Evolutionary conservation across 2,888 invertebrate species (phyloP), one percentile per base, ranked within the genome.

Genomic region (Pediacus dermestoides): DNA sequence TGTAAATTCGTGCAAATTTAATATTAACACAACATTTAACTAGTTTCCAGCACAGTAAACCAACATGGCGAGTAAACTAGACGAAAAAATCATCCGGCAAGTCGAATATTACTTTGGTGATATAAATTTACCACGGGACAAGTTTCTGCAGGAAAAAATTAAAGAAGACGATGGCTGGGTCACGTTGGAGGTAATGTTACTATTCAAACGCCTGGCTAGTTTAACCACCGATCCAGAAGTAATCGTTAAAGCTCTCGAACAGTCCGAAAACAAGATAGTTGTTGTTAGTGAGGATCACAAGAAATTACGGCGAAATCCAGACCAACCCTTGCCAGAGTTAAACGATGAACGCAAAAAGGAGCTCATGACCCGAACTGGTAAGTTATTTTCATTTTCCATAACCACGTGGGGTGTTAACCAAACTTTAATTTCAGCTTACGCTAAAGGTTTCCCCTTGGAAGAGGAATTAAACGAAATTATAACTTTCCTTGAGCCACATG

Each of bases 151-250:
- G 54, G 88, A 88, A 44, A 85, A 93, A 70, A 79, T 88, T 1
- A 81, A 81, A 52, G 74, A 88, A 47, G 88, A 92, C 51, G 88
- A 93, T 35, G 96, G 90, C 2, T 92, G 97, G 97, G 80, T 99
- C 11, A 80, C 89, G 0, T 65, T 97, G 28, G 80, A 84, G 0
- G 80, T 87, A 0, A 77, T 99, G 69, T 71, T 88, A 30, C 91
- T 82, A 41, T 99, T 97, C 67, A 93, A 95, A 67, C 78, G 95
- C 12, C 75, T 97, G 12, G 77, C 85, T 0, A 71, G 77, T 16
- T 64, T 96, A 8, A 77, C 82, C 1, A 77, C 71, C 1, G 88
- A 94, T 53, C 50, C 70, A 0, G 74, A 78, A 15, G 74, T 80
- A 0, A 90, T 97, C 46, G 74, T 80, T 1, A 76, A 77, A 37